A percentile compares a stretch with the other conserved stretches of the same genome.
Evolutionary conservation across 2,888 invertebrate species (phyloP).

Genomic region (Disparrhopalites patrizii): DNA sequence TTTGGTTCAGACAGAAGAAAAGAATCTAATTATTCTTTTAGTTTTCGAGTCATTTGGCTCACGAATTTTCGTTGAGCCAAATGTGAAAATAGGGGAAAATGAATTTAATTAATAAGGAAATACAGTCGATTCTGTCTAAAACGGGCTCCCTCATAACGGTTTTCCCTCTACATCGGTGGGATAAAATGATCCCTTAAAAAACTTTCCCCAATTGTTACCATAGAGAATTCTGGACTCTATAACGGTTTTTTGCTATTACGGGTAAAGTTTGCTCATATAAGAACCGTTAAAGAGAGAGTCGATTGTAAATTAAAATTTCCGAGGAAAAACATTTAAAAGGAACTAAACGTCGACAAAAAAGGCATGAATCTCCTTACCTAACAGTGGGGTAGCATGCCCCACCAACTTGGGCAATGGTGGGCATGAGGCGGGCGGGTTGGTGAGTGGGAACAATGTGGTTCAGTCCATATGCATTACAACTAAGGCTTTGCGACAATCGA

Average conservation of each 20-base stretch:
- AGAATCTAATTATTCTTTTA: neutral
- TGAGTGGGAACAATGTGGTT: slow-evolving; percentile 46
- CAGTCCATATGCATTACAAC: slow-evolving; percentile 56
- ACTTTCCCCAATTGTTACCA: too few relatives aligned
- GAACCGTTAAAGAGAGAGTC: too few relatives aligned
- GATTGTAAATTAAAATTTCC: too few relatives aligned
- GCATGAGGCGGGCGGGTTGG: slow-evolving; percentile 41
- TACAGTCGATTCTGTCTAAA: too few relatives aligned
- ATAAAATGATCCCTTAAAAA: too few relatives aligned
- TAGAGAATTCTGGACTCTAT: too few relatives aligned
- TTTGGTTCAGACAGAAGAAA: neutral
- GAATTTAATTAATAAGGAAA: neutral
- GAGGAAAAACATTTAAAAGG: too few relatives aligned
- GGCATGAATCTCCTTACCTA: slow-evolving; percentile 12
- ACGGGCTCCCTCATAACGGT: too few relatives aligned
- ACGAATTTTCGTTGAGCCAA: neutral
- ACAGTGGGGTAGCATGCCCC: slow-evolving; percentile 55
- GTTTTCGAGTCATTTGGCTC: neutral
- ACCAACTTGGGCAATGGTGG: slow-evolving; percentile 50
- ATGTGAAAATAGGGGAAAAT: neutral
- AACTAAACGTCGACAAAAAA: too few relatives aligned
- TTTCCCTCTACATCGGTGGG: neutral
- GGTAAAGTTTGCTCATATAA: too few relatives aligned
- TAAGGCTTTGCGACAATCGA: slow-evolving; percentile 53
- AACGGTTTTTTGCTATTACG: too few relatives aligned